Evolutionary conservation across 2,797 vertebrate species (phyloP).

Genomic region (Otolemur crassicaudatus): DNA sequence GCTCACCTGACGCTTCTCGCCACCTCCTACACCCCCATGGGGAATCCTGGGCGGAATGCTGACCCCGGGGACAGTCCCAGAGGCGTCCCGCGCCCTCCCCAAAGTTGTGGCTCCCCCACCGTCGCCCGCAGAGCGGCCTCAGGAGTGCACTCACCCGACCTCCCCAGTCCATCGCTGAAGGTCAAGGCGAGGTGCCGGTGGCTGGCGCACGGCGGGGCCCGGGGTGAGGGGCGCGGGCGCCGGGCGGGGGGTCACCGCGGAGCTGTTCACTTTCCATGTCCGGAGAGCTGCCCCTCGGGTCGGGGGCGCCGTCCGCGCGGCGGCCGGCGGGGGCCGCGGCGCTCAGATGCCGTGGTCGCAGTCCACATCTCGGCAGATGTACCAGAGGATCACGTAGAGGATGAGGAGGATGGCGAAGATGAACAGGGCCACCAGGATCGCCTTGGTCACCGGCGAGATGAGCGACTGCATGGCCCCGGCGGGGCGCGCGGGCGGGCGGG

Average conservation of each 20-base stretch:
- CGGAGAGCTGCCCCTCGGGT: not conserved
- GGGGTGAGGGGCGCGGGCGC: not conserved
- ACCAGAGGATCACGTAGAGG: conserved; percentile 99
- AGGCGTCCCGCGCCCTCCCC: not conserved
- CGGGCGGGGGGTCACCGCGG: not conserved
- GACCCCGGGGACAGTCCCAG: not conserved
- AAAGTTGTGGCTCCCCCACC: not conserved
- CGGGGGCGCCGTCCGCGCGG: not conserved
- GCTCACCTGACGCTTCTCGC: not conserved
- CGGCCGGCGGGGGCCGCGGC: conserved; percentile 48
- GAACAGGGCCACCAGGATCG: conserved; percentile 97
- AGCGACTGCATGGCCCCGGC: conserved; percentile 96
- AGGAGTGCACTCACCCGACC: conserved; percentile 90
- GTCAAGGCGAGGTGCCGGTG: conserved; percentile 85
- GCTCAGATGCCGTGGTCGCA: conserved; percentile 97
- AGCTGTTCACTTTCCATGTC: not conserved
- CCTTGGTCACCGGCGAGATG: conserved; percentile 98
- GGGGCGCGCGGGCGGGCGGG: conserved; percentile 61
- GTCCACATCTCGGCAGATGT: conserved; percentile 99
- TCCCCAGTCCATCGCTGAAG: conserved; percentile 89
- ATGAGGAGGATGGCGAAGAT: conserved; percentile 99
- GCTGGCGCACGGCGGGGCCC: not conserved
- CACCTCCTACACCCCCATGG: not conserved
- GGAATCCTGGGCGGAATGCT: not conserved
- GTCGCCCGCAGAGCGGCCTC: not conserved